Evolutionary conservation across 2,113 vertebrate species (phyloP).

Genomic region (Caloenas nicobarica): DNA sequence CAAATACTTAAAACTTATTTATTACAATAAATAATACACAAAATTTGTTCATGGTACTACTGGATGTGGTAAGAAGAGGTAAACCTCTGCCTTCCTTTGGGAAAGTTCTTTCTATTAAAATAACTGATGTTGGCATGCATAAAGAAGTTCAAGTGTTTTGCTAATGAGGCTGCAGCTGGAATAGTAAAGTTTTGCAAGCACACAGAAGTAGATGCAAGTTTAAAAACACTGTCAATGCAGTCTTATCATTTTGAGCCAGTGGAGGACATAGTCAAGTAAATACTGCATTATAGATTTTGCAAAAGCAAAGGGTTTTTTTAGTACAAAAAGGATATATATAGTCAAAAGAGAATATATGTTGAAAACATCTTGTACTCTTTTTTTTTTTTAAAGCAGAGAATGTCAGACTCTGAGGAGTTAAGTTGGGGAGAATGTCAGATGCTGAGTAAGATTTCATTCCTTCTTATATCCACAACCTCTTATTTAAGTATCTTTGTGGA

Average conservation of each 20-base stretch:
- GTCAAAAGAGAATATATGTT: background rate
- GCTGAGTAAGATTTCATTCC: conserved; percentile 28
- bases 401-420: background rate
- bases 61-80: background rate
- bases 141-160: background rate
- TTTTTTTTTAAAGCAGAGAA: background rate
- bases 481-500: conserved; percentile 20
- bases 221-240: accelerated
- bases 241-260: background rate
- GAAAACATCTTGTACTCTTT: background rate
- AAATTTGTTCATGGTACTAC: background rate
- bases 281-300: background rate
- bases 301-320: background rate
- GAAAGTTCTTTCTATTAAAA: background rate
- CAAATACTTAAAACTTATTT: background rate
- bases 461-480: conserved; percentile 3
- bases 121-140: background rate
- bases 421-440: background rate
- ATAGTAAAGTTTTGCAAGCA: background rate
- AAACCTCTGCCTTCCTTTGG: background rate
- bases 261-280: background rate
- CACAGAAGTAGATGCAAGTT: background rate
- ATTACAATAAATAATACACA: background rate
- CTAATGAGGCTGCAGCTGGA: background rate
- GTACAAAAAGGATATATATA: background rate